Evolutionary conservation across 2,888 invertebrate species (phyloP), one percentile per base, ranked within the genome.

Genomic region (Dorcus hopei): DNA sequence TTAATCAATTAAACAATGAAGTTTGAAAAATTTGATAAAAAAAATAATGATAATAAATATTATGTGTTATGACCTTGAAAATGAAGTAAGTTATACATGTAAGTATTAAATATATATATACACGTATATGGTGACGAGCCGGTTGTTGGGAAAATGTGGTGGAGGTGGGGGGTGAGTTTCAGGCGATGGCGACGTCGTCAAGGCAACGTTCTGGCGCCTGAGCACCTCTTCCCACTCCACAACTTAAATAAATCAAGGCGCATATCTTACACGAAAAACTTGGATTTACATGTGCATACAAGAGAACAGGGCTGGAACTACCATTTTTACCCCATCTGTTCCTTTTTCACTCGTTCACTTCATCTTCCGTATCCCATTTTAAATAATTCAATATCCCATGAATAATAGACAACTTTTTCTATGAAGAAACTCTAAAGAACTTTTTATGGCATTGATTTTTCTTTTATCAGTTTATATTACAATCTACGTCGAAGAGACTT

Each of bases 151-250:
- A 54, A 54, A 58, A 59, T 56, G 62, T 61, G 68, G 74, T 69
- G 52, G 52, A 16, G 51, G 23, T 69, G 68, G 69, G 19, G 70
- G 67, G 70, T 70, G 69, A 68, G 71, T 70, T 71, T 70, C 72
- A 69, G 70, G 70, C 69, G 65, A 72, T 73, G 77, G 71, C 75
- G 74, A 76, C 77, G 76, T 77, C 71, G 74, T 71, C 77, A 76
- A 72, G 74, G 74, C 70, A 71, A 74, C 74, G 69, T 71, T 52
- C 62, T 69, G 71, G 74, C 72, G 72, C 76, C 74, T 71, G 63
- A 68, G 67, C 63, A 64, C 66, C 61, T 59, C 65, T 66, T 56
- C 64, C 65, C 64, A 54, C 67, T 71, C 71, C 68, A 71, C 68
- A 70, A 73, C 72, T 76, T 73, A 72, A 62, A 68, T 69, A 69